Evolutionary conservation across 1,140 invertebrate species (phyloP), one percentile per base, ranked within the genome.

Genomic region (Ericerus pela): DNA sequence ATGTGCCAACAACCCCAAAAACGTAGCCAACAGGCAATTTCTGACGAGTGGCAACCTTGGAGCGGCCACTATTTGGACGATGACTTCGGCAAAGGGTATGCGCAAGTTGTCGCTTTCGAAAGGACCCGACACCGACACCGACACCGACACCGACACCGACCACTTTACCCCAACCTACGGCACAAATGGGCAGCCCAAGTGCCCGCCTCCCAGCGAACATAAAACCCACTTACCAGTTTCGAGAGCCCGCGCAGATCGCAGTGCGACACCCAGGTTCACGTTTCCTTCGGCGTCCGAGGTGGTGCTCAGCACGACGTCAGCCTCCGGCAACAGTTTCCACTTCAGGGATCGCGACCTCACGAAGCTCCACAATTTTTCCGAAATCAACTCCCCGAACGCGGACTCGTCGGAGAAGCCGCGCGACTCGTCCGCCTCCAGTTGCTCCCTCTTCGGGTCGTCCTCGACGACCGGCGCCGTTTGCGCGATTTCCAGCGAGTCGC

Each of bases 401-500:
- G 80, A 78, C 62, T 86, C 82, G 14, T 85, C 76, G 2, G 65
- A 66, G 3, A 68, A 63, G 8, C 66, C 65, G 20, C 73, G 69
- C 33, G 71, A 31, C 6, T 51, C 22, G 29, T 58, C 56, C 11
- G 33, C 31, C 12, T 52, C 38, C 5, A 70, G 69, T 1, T 64
- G 66, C 5, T 69, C 63, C 20, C 43, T 26, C 26, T 53, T 53
- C 1, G 29, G 28, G 14, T 62, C 61, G 22, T 51, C 56, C 30
- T 57, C 51, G 8, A 56, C 36, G 14, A 55, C 59, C 1, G 51
- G 10, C 11, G 60, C 57, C n/a, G 80, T 82, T 66, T 85, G 80
- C 6, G 80, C 78, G 47, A 88, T 82, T 66, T 85, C 80, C 38
- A 87, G 71, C 59, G 82, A 81, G 26, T 85, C 83, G 24, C 79